Base-by-base conservation (phyloP, 2,888 invertebrate genomes). In the Synergus umbraculus region DNA sequence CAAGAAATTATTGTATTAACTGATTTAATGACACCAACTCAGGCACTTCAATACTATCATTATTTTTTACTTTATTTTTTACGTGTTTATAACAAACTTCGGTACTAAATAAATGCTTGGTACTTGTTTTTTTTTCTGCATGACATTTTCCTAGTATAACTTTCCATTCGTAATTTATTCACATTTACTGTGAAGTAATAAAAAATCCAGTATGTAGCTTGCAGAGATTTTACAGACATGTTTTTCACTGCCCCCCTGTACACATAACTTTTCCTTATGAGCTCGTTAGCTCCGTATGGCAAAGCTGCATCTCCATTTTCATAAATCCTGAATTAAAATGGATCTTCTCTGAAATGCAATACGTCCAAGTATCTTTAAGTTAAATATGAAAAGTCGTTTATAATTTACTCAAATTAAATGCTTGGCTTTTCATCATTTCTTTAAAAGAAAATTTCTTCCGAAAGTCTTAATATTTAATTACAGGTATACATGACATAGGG, bases 241-340 rank as follows among this genome's bases (percentile, higher is more conserved):
- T 43, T 66, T 66, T 43, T 9, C 44, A 66, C 9, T 44, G 1
- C 37, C 10, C n/a, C 54, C 37, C 37, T n/a, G 18, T 58, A 18
- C 37, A 54, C 37, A 29, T 67, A 54, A 54, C 37, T 54, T 73
- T 69, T n/a, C 46, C 73, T 58, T 73, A 49, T 37, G 37, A 73
- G 73, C 73, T 73, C 18, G n/a, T 73, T 73, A 73, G 73, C 73
- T 49, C n/a, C 54, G 41, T 73, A 54, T 73, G 54, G 29, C n/a
- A 29, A 37, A 54, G 37, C 37, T 54, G 29, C 37, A 54, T 73
- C 7, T 8, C n/a, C 54, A 54, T 49, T 54, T 73, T 73, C 37
- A 37, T 54, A 54, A 54, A 49, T 54, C 29, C 29, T 49, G 69
- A 54, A 73, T 73, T 73, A 54, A 37, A 73, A 73, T 10, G 54